phyloP scores from a whole-genome alignment of 1,140 invertebrate genomes.

The Lepeophtheirus salmonis region DNA sequence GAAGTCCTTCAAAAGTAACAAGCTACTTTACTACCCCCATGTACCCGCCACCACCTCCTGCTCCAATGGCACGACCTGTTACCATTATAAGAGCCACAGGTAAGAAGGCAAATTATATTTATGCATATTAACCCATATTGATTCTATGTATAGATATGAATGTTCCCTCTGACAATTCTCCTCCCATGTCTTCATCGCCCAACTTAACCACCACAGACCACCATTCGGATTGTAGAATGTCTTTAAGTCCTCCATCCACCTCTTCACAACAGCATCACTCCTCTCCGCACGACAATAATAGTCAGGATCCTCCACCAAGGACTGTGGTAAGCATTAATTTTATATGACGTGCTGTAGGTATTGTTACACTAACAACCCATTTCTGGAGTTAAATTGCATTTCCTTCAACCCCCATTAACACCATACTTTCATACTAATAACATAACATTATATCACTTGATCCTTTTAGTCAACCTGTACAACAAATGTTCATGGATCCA shows the following conservation, averaged over 20 bases:
- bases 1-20: constrained; percentile 18
- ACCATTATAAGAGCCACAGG: constrained; percentile 38
- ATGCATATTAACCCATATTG: background rate
- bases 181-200: background rate
- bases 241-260: background rate
- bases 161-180: background rate
- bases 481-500: no score
- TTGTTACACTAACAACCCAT: no score
- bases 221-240: background rate
- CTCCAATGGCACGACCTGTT: constrained; percentile 79
- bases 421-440: no score
- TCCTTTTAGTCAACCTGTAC: no score
- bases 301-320: constrained; percentile 5
- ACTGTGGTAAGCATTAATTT: constrained; percentile 9
- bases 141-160: no score
- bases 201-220: background rate
- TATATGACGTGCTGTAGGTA: constrained; percentile 6
- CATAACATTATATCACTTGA: no score
- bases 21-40: constrained; percentile 71
- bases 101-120: background rate
- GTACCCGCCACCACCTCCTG: constrained; percentile 76
- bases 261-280: background rate
- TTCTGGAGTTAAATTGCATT: no score
- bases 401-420: no score
- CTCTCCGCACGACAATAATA: background rate